These are phyloP conservation scores for Macrosteles quadrilineatus DNA, from an alignment of 1,140 invertebrate genomes.

Conservation along the genomic window DNA sequence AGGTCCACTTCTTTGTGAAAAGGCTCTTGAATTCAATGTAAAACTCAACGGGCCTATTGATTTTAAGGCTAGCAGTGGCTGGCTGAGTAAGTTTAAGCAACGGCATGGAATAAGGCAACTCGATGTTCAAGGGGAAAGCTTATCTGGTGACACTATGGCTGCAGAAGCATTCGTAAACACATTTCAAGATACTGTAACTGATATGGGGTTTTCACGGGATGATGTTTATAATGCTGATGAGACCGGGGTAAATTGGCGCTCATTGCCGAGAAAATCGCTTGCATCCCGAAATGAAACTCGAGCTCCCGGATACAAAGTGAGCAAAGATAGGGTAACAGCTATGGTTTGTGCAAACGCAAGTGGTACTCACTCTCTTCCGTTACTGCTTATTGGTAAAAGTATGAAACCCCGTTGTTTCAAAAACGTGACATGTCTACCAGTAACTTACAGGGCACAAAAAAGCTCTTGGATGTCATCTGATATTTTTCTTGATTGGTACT, in stretches of 20 bases:
- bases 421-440: too few relatives aligned
- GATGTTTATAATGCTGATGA: constrained; percentile 50
- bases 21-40: constrained; percentile 36
- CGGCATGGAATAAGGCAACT: constrained; percentile 46
- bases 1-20: constrained; percentile 35
- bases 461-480: constrained; percentile 40
- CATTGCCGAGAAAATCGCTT: constrained; percentile 46
- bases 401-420: constrained; percentile 41
- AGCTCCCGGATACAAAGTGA: constrained; percentile 38
- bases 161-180: constrained; percentile 28
- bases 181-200: constrained; percentile 8
- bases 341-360: constrained; percentile 49
- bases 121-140: constrained; percentile 46
- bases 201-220: constrained; percentile 30
- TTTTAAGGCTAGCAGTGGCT: constrained; percentile 46
- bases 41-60: constrained; percentile 27
- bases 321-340: constrained; percentile 46
- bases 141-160: constrained; percentile 39
- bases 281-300: constrained; percentile 41
- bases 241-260: constrained; percentile 49
- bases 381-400: constrained; percentile 15
- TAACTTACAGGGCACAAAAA: constrained; percentile 37
- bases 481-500: constrained; percentile 41
- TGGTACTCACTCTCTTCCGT: constrained; percentile 46
- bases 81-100: constrained; percentile 47